Percentiles rank a stretch among this genome's conserved stretches.
These are phyloP conservation scores for Cheilosia grossa DNA, from an alignment of 2,888 invertebrate genomes.

Conservation along the genomic window DNA sequence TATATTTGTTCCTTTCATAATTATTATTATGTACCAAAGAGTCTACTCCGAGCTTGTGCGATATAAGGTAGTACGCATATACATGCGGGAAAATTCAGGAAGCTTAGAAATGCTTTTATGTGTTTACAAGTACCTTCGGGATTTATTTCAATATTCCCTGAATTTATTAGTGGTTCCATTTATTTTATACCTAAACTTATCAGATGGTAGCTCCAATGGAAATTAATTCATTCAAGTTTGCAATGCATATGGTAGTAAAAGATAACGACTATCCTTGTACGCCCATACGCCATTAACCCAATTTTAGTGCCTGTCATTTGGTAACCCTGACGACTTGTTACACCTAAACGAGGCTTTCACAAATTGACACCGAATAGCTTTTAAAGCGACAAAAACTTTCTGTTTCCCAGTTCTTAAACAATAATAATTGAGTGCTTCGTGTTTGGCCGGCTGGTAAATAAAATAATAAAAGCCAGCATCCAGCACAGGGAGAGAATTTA, in stretches of 20 bases:
- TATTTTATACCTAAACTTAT: no score
- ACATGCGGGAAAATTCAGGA: no score
- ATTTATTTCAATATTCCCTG: no score
- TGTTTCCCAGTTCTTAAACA: slow-evolving; percentile 17
- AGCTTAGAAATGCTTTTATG: no score
- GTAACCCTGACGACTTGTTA: slow-evolving; percentile 31
- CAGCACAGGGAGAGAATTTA: slow-evolving; percentile 13
- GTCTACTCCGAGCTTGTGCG: no score
- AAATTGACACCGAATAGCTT: slow-evolving; percentile 61
- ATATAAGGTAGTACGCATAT: no score
- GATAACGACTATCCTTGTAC: slow-evolving; percentile 3
- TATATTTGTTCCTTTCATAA: no score
- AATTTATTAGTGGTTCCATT: no score
- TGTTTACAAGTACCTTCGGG: no score
- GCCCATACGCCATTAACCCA: background rate
- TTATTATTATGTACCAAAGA: no score
- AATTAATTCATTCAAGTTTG: background rate
- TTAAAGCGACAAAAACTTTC: slow-evolving; percentile 53
- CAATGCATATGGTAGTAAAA: background rate
- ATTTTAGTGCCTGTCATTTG: slow-evolving; percentile 5
- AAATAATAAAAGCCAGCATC: slow-evolving; percentile 20
- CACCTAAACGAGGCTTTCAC: slow-evolving; percentile 3
- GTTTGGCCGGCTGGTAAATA: slow-evolving; percentile 10
- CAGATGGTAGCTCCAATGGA: background rate
- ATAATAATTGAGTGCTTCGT: slow-evolving; percentile 17